A percentile compares a stretch with the other conserved stretches of the same genome.
Evolutionary conservation across 1,140 invertebrate genomes (phyloP).

Genomic region (Odontomachus brunneus): DNA sequence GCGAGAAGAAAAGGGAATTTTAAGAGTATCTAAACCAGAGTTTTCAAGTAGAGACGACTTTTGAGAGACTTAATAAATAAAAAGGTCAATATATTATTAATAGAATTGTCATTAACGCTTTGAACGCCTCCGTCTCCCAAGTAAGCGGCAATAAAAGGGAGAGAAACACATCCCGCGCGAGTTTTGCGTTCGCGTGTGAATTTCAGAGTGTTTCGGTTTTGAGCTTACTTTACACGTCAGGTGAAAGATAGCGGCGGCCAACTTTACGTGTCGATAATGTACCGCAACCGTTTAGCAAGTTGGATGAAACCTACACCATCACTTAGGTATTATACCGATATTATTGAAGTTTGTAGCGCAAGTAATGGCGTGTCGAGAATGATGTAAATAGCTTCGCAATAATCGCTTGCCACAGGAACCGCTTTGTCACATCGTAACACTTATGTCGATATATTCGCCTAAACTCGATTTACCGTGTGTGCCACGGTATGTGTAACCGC

Average conservation of each 20-base stretch:
- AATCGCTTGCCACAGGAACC: conserved; percentile 53
- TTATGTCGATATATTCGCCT: conserved; percentile 53
- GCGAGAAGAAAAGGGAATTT: too few relatives aligned
- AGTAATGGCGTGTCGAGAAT: conserved; percentile 50
- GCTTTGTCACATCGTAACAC: conserved; percentile 55
- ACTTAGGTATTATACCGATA: conserved; percentile 58
- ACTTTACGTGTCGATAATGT: conserved; percentile 41
- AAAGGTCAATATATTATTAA: too few relatives aligned
- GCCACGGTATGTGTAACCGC: conserved; percentile 47
- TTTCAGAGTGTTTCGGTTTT: conserved; percentile 20
- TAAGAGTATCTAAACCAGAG: too few relatives aligned
- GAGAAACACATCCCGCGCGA: not conserved
- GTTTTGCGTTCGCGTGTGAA: not conserved
- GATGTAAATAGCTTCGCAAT: conserved; percentile 60
- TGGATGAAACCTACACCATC: conserved; percentile 50
- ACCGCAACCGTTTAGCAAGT: conserved; percentile 54
- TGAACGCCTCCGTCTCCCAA: too few relatives aligned
- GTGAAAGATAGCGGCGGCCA: conserved; percentile 14
- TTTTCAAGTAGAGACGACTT: too few relatives aligned
- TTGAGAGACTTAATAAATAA: too few relatives aligned
- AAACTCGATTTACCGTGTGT: conserved; percentile 55
- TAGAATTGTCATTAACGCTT: too few relatives aligned
- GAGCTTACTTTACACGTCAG: not conserved
- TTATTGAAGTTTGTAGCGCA: conserved; percentile 58
- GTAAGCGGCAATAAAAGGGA: too few relatives aligned